Evolutionary conservation across 2,113 vertebrate genomes (phyloP).

Genomic region (Bos taurus): ARS-UCD2.0 NC_037332.1:43263501-43264000

Average conservation of each 20-base stretch:
- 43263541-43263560: constrained; percentile 38
- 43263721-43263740: constrained; percentile 8
- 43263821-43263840: constrained; percentile 4
- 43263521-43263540: constrained; percentile 34
- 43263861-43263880: not conserved
- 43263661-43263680: not conserved
- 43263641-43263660: constrained; percentile 33
- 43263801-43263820: not conserved
- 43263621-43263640: not conserved
- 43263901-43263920: constrained; percentile 9
- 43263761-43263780: not conserved
- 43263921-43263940: constrained; percentile 23
- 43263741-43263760: not conserved
- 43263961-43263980: not conserved
- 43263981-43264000: constrained; percentile 17
- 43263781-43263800: not conserved
- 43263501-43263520: constrained; percentile 24
- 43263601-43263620: constrained; percentile 21
- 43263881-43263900: not conserved
- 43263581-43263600: constrained; percentile 8
- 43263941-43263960: constrained; percentile 6
- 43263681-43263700: not conserved
- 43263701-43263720: not conserved
- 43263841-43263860: not conserved
- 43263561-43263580: not conserved